Base-by-base conservation (phyloP, 1,140 invertebrate species). In the Macrosteles quadrilineatus region DNA sequence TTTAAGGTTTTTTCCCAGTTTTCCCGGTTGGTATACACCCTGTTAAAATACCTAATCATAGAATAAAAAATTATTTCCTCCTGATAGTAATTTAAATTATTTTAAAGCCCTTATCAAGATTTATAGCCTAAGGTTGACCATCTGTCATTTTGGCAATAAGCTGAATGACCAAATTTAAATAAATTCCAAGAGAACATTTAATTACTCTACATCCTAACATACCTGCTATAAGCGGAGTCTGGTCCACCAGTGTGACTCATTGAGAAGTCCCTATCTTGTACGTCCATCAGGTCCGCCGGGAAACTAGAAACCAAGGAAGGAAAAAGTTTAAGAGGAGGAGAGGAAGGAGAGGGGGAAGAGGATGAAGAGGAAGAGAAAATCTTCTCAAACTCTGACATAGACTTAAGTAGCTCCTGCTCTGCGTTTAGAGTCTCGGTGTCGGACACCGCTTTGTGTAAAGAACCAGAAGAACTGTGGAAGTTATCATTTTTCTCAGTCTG, bases 221-320 rank as follows among this genome's bases (percentile, higher is more conserved):
- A 90, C 88, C 88, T 89, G 81, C 87, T 87, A 73, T 90, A 90
- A 1, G 88, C 88, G 0, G 88, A 90, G 77, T 90, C 88, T 0
- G 80, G 84, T 71, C 84, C 87, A 29, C n/a, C 57, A 11, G 21
- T 25, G 17, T 40, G 55, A 21, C 32, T 67, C 17, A 6, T 25
- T 27, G 32, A 32, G 4, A 40, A 21, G 19, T 64, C 57, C 25
- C 27, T 47, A 50, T 82, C 80, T 57, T 78, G 79, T 70, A 75
- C 72, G 17, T 66, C 40, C 62, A 64, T 2, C 3, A 9, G n/a
- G 4, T 36, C 30, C 2, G 21, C 9, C 9, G 23, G 63, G 14
- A 25, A 43, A 25, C 63, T 43, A 25, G 32, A 66, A 66, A 40
- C 63, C 40, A 66, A 66, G 63, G 63, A 66, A 66, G 63, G 63